Conservation (phyloP, 1,140 invertebrate species). For the Drosophila biarmipes region DNA sequence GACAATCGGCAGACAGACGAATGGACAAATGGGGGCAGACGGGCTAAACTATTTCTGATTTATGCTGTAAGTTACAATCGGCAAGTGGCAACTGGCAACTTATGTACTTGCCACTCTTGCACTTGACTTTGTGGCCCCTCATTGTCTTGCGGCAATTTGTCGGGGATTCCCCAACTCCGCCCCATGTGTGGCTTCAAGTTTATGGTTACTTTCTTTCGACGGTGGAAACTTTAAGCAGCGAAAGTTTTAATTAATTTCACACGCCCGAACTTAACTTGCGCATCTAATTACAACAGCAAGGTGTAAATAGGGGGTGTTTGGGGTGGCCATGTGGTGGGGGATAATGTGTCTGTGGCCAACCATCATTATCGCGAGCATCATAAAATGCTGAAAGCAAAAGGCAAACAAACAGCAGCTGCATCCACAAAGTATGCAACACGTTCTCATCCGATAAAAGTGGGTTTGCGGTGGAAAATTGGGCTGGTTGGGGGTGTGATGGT, state of each 20-base stretch:
- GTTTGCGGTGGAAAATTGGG: background rate
- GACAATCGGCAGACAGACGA: conserved; percentile 65
- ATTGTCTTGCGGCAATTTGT: conserved; percentile 38
- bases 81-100: conserved; percentile 48
- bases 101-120: conserved; percentile 56
- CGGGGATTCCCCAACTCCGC: conserved; percentile 17
- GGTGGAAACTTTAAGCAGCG: conserved; percentile 57
- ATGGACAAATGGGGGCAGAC: conserved; percentile 9
- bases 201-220: conserved; percentile 20
- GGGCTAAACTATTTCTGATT: conserved; percentile 46
- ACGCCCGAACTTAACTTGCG: conserved; percentile 58
- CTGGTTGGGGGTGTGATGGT: background rate
- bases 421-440: conserved; percentile 76
- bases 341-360: conserved; percentile 78
- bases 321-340: background rate
- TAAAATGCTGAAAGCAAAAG: conserved; percentile 58
- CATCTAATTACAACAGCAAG: conserved; percentile 74
- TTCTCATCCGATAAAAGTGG: conserved; percentile 37
- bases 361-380: conserved; percentile 67
- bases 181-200: conserved; percentile 52
- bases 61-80: conserved; percentile 68
- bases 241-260: conserved; percentile 82
- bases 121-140: conserved; percentile 60
- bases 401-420: conserved; percentile 66
- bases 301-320: conserved; percentile 34